Base-by-base conservation (phyloP, 64 coral and sea anemone species). In the Exaiptasia diaphana region DNA sequence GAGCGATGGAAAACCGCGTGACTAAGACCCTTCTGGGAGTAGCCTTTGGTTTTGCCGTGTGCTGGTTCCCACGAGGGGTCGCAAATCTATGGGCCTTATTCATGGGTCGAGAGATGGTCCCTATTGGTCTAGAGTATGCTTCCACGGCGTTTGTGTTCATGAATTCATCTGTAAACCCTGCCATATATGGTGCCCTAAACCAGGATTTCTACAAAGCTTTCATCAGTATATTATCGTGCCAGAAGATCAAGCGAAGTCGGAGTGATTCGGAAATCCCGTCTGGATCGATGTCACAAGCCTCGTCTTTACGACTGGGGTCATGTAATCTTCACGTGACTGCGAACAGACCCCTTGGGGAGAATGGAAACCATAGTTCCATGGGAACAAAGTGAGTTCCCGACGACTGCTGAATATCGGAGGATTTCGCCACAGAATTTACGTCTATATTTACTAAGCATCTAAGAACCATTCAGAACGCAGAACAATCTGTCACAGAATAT, bases 11-110 rank as follows among this genome's bases (percentile, higher is more conserved):
- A 67, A 78, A 85, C 6, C 90, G 90, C 17, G 95, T 99, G 25
- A 99, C 95, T 12, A 91, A 76, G 30, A 89, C 78, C 18, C 78
- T 99, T 9, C 85, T 99, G 3, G 77, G 83, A 6, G 80, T 99
- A 15, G 85, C 81, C 9, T 28, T 87, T 55, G 90, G 79, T 31
- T 99, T 99, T 68, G 95, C 86, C 14, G 68, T 88, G 21, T 99
- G 74, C n/a, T 99, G 95, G 95, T 81, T 99, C 24, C 95, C 95
- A 33, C 63, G 95, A 4, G 85, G 95, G 23, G 37, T 99, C 15
- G 95, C 90, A 49, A 99, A 92, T 64, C 74, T 99, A 14, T 92
- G 95, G 89, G 89, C 95, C 22, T 75, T 92, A 13, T 83, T 85
- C 30, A 68, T 28, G 52, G 43, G 64, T 13, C 95, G 95, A 35